Base-by-base conservation (phyloP, 2,113 vertebrate species). In the Daubentonia madagascariensis region DNA sequence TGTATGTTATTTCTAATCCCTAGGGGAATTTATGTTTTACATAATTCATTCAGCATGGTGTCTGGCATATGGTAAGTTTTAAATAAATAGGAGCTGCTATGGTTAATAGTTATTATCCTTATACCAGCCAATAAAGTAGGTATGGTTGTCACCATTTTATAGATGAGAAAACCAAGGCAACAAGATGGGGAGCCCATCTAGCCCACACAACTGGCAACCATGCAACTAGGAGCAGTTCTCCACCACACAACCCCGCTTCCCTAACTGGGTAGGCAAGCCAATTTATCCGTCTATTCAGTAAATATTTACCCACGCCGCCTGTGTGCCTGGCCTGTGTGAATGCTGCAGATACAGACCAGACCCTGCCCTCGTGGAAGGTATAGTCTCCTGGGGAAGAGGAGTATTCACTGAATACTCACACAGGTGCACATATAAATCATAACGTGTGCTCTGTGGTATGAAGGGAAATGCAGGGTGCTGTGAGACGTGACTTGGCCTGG, bases 121-220 rank as follows among this genome's bases (percentile, higher is more conserved):
- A 10, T 14, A n/a, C 1, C 45, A 50, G 0, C n/a, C 30, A 43
- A 2, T 9, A 70, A 1, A 4, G 61, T 13, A 61, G 50, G 75
- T 32, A 4, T 32, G 1, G 16, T 8, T 12, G 57, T 9, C 32
- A 10, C n/a, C 67, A 59, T 40, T 76, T 73, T n/a, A 59, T 1
- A 87, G 92, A 86, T 57, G 61, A 91, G 85, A 35, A 95, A 78
- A 86, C 9, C 5, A 45, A 94, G 63, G 48, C 76, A 18, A 37
- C 1, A 2, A 37, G 48, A 43, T 14, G 25, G 30, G 1, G 50
- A 25, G 28, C 78, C 17, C 37, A 63, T 14, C 70, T 20, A 7
- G 73, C 20, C 43, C 48, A 28, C 37, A 23, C 28, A 28, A 48
- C 45, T 16, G 23, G 75, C 68, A 32, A 3, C 28, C 5, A 0